Evolutionary conservation across 2,888 invertebrate species (phyloP), one percentile per base, ranked within the genome.

Genomic region (Drosophila buzzatii): DNA sequence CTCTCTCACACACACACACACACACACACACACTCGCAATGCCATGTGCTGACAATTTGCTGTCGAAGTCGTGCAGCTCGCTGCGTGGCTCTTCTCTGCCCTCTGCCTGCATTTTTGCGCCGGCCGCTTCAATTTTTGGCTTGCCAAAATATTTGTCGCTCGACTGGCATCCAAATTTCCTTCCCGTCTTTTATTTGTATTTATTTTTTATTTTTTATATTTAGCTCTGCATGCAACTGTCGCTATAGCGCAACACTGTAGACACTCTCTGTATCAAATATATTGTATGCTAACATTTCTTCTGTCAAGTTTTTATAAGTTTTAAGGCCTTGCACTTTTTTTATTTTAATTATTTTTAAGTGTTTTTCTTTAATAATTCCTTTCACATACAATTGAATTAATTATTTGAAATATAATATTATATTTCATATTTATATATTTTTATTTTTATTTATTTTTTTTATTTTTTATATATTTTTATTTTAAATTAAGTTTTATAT

Each of bases 71-170:
- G 31, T 44, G 44, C n/a, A 27, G 6, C 39, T 27, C 27, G 27
- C 10, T 10, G 33, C 33, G 10, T 35, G 33, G 10, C 33, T 10
- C 33, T 14, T 14, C 37, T 37, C 37, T 57, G 33, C 16, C 55
- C 52, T 37, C 31, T 70, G 64, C 47, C 39, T 47, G 59, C 64
- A 76, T 79, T 67, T 70, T 70, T 64, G 64, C 62, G 67, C 51
- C 66, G 60, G 64, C 60, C 72, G 58, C 70, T 74, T 75, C 69
- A 79, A 79, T 64, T 75, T 76, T 70, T 65, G 73, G 70, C 65
- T 80, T 89, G 84, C 89, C 84, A 89, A 89, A 85, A 84, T 81
- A 88, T 84, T 84, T 83, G 67, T 70, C 84, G 89, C 81, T 70
- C 71, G 81, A 88, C 75, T 85, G 84, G 72, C 89, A 85, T 77